Evolutionary conservation across 2,113 vertebrate genomes (phyloP), one percentile per base, ranked within the genome.

Genomic region (Alethe diademata): DNA sequence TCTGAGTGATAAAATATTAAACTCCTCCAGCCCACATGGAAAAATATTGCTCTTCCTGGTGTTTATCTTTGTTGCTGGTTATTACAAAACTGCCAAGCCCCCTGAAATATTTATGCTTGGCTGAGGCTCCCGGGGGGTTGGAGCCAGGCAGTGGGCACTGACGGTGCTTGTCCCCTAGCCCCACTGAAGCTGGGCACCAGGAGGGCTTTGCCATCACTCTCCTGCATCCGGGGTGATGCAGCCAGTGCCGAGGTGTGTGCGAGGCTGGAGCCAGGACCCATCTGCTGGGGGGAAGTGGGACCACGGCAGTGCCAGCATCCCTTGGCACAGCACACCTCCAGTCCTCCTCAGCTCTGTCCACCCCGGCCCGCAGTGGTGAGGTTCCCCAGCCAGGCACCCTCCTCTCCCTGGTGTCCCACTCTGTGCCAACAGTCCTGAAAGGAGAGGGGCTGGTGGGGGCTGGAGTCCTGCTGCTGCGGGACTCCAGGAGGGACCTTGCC

Each of bases 1-100:
- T 86, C 72, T 71, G 72, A 75, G 93, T 95, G 94, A 97, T 97
- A 96, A 97, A 97, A 97, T 97, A 97, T 97, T 97, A 97, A 97
- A 97, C 70, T 96, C 88, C 90, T 96, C 64, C 92, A 96, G 90
- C 95, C 93, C 94, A 95, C 93, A 71, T 93, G 95, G 95, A 92
- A 97, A 95, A 96, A 97, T 94, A 90, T 96, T 94, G 85, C 92
- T 96, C 88, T 95, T 96, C 92, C 75, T 3, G 0, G 92, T 97
- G 93, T 97, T 97, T 97, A 96, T 95, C 95, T 97, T 97, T 96
- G 83, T 94, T 95, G 84, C 86, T 8, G 6, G 62, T 94, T 97
- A 97, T 95, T 97, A 96, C 81, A 95, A 88, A 96, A 91, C 95
- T 96, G 94, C 86, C 86, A 88, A 74, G 67, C 85, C 94, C 85